A percentile compares a stretch with the other conserved stretches of the same genome.
phyloP scores from a whole-genome alignment of 2,797 vertebrate species.

The Aplochiton taeniatus region DNA sequence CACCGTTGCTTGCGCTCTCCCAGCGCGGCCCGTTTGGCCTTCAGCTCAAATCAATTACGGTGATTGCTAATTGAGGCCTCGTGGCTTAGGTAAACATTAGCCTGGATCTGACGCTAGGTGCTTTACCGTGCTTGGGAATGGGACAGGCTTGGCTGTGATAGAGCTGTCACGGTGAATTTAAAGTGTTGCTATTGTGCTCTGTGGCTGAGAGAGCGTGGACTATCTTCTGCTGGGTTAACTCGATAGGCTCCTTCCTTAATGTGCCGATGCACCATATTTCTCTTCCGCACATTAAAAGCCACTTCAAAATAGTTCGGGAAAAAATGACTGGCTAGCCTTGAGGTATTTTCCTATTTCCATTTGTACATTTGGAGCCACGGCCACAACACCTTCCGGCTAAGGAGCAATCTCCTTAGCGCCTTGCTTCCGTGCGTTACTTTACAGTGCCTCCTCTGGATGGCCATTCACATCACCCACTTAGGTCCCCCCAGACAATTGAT shows the following conservation, averaged over 20 bases:
- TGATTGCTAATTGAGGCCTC: slow-evolving; percentile 1
- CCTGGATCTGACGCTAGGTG: slow-evolving; percentile 42
- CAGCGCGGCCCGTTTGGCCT: slow-evolving; percentile 20
- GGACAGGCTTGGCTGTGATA: slow-evolving; percentile 10
- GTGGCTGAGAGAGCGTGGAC: background rate
- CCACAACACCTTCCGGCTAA: too few relatives aligned
- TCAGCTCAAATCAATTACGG: slow-evolving; percentile 14
- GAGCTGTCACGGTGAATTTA: background rate
- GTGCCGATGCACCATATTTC: too few relatives aligned
- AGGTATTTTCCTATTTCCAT: too few relatives aligned
- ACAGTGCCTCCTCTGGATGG: slow-evolving; percentile 8
- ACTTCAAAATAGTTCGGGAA: too few relatives aligned
- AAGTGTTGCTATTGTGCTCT: background rate
- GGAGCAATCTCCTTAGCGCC: background rate
- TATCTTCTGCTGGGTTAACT: too few relatives aligned
- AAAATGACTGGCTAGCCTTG: too few relatives aligned
- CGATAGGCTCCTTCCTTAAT: too few relatives aligned
- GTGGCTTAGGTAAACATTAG: slow-evolving; percentile 41
- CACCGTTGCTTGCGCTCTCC: slow-evolving; percentile 21
- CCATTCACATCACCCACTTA: slow-evolving; percentile 11
- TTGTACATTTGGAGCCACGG: too few relatives aligned
- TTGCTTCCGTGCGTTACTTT: background rate
- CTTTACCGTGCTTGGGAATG: slow-evolving; percentile 21
- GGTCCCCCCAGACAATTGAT: slow-evolving; percentile 12
- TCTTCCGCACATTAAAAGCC: too few relatives aligned